Percentiles rank a stretch among this genome's conserved stretches.
These are phyloP conservation scores for Ceratothoa steindachneri DNA, from an alignment of 2,888 invertebrate genomes.

Conservation along the genomic window DNA sequence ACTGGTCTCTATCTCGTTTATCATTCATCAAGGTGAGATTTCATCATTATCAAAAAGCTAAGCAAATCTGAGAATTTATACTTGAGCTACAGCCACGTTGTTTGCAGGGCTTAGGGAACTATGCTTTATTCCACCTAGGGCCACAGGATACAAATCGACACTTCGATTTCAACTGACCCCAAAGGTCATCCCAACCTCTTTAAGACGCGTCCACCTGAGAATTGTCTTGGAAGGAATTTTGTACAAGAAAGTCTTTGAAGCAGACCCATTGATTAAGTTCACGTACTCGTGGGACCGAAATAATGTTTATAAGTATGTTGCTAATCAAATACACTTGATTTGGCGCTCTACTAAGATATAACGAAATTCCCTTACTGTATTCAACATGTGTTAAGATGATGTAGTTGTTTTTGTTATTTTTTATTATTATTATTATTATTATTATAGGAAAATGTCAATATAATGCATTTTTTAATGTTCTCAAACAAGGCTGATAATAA, in stretches of 20 bases:
- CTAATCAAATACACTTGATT: too few species aligned
- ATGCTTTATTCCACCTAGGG: too few species aligned
- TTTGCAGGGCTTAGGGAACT: too few species aligned
- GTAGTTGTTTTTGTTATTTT: background rate
- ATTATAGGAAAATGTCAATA: too few species aligned
- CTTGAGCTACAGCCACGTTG: too few species aligned
- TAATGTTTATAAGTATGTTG: constrained; percentile 78
- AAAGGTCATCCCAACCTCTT: constrained; percentile 70
- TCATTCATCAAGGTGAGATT: constrained; percentile 67
- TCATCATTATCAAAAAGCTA: too few species aligned
- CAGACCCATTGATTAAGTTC: constrained; percentile 92
- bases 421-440: too few species aligned
- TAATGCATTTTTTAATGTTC: too few species aligned
- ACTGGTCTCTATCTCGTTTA: constrained; percentile 93
- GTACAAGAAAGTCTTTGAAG: constrained; percentile 88
- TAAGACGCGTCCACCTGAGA: constrained; percentile 82
- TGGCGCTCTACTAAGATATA: background rate
- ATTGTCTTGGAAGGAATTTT: constrained; percentile 93
- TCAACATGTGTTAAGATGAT: background rate
- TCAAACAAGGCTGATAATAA: too few species aligned
- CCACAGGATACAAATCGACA: constrained; percentile 86
- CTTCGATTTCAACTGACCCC: constrained; percentile 87
- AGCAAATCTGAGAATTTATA: too few species aligned
- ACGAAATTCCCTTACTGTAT: background rate
- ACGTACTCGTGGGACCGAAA: constrained; percentile 96